Conservation (phyloP, 2,113 vertebrate genomes). For the Agelaius tricolor region DNA sequence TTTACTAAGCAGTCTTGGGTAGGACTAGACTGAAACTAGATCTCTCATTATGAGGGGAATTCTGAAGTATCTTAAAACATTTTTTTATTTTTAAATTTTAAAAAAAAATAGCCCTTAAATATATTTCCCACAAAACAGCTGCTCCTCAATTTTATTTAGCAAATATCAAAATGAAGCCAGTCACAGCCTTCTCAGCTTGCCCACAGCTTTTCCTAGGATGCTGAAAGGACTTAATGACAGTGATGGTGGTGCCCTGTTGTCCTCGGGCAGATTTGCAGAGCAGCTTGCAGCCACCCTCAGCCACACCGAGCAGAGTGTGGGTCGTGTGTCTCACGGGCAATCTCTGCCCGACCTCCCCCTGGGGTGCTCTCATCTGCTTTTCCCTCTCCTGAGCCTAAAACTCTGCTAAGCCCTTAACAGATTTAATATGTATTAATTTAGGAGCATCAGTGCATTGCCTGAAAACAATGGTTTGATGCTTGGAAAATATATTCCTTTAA, state of each 20-base stretch:
- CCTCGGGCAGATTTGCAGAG: rapidly evolving
- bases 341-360: neutral
- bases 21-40: neutral
- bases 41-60: neutral
- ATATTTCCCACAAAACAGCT: slow-evolving; percentile 40
- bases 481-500: slow-evolving; percentile 49
- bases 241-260: neutral
- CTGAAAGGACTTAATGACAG: neutral
- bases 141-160: slow-evolving; percentile 31
- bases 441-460: slow-evolving; percentile 5
- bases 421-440: slow-evolving; percentile 44
- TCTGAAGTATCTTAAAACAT: neutral
- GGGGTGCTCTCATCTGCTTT: slow-evolving; percentile 15
- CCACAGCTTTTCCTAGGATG: neutral
- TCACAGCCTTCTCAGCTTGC: neutral
- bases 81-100: neutral
- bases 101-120: neutral
- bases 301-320: neutral
- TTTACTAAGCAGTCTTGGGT: neutral
- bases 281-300: neutral
- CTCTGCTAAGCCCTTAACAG: slow-evolving; percentile 11
- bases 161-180: slow-evolving; percentile 2
- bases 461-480: slow-evolving; percentile 48
- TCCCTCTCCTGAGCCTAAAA: slow-evolving; percentile 13
- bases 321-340: neutral